phyloP scores from a whole-genome alignment of 2,797 vertebrate genomes.

The Tadarida brasiliensis region DNA sequence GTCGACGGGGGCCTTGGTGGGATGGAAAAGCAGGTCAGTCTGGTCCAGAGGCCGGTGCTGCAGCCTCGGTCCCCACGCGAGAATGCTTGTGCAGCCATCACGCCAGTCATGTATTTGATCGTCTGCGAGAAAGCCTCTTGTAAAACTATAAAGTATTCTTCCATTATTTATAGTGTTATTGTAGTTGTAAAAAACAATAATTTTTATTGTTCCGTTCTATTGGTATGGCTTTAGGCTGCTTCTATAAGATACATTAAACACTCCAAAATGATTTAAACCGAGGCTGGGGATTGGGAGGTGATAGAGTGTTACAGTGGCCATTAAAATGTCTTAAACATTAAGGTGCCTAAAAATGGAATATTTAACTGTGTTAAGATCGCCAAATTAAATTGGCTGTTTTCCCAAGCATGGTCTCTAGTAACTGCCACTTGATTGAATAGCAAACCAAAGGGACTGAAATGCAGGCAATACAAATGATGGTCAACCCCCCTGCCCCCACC shows the following conservation, averaged over 20 bases:
- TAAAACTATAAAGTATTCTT: conserved; percentile 35
- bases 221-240: conserved; percentile 12
- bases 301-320: conserved; percentile 19
- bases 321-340: conserved; percentile 67
- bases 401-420: conserved; percentile 1
- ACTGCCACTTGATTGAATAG: not conserved
- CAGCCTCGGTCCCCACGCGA: not conserved
- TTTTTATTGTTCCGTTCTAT: conserved; percentile 60
- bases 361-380: not conserved
- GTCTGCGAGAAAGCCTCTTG: not conserved
- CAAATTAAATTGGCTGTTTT: conserved; percentile 47
- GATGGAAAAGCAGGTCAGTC: not conserved
- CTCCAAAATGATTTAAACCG: conserved; percentile 55
- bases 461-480: not conserved
- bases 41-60: not conserved
- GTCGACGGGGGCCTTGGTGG: rapidly evolving
- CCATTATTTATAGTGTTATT: conserved; percentile 69
- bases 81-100: not conserved
- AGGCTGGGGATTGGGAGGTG: conserved; percentile 25
- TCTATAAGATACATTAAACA: conserved; percentile 58
- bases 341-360: conserved; percentile 53
- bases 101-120: not conserved
- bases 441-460: not conserved
- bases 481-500: not conserved
- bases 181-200: conserved; percentile 67